phyloP scores from a whole-genome alignment of 2,888 invertebrate genomes.

The Chelonus formosanus region DNA sequence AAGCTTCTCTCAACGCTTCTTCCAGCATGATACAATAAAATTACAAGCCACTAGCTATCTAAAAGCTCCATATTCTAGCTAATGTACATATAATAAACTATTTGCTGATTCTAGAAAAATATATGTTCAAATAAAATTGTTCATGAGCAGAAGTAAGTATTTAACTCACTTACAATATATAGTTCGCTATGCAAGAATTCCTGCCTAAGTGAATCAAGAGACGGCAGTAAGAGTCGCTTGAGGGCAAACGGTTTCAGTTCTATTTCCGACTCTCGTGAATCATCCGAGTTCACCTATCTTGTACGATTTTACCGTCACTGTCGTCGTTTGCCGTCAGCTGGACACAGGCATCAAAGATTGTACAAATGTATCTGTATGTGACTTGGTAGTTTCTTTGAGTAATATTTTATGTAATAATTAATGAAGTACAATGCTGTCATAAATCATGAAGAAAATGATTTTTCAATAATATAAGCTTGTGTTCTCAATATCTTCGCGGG shows the following conservation, averaged over 20 bases:
- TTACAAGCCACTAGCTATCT: constrained; percentile 1
- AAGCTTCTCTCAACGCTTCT: neutral
- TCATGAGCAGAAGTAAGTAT: constrained; percentile 9
- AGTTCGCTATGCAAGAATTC: constrained; percentile 20
- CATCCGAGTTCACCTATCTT: constrained; percentile 59
- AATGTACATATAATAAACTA: constrained; percentile 14
- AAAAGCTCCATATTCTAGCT: neutral
- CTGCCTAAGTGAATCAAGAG: constrained; percentile 28
- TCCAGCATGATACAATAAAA: constrained; percentile 7
- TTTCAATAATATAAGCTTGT: constrained; percentile 8
- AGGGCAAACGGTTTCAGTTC: constrained; percentile 53
- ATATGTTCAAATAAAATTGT: constrained; percentile 14
- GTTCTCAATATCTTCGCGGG: constrained; percentile 22
- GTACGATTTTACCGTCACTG: constrained; percentile 36
- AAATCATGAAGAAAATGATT: neutral
- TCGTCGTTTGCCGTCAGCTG: constrained; percentile 24
- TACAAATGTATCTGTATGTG: neutral
- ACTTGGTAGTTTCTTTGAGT: no score
- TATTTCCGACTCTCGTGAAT: constrained; percentile 63
- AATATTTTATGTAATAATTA: no score
- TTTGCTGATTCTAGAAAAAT: constrained; percentile 1
- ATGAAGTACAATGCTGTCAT: no score
- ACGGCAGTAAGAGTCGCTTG: constrained; percentile 33
- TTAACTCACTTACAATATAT: constrained; percentile 13
- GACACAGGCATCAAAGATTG: constrained; percentile 16